Evolutionary conservation across 2,113 vertebrate genomes (phyloP).

Genomic region (Clarias batrachus): DNA sequence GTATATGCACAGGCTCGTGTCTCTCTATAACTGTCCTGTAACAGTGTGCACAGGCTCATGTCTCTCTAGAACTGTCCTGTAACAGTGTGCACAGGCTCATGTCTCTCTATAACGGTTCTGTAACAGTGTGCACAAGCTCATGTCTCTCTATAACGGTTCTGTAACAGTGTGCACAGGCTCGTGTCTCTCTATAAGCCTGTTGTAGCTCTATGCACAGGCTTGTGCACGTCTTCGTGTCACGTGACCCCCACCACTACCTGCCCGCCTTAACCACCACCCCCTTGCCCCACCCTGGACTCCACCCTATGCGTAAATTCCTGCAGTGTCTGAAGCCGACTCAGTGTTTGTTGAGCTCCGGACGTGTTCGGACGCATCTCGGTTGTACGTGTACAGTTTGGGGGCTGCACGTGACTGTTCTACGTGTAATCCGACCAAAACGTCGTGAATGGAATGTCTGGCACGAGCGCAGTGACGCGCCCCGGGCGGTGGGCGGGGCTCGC

Average conservation of each 20-base stretch:
- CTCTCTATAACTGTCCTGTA: no score
- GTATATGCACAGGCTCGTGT: no score
- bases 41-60: background rate
- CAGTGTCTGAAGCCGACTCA: background rate
- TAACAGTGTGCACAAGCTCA: background rate
- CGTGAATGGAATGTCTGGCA: constrained; percentile 26
- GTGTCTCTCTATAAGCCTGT: background rate
- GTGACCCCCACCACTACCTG: background rate
- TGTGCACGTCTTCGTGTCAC: background rate
- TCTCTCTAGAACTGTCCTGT: background rate
- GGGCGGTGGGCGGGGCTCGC: constrained; percentile 63
- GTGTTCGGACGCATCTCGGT: background rate
- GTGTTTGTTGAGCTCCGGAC: background rate
- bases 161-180: no score
- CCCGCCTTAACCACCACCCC: background rate
- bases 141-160: no score
- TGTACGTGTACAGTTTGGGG: background rate
- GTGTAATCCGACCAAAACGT: constrained; percentile 36
- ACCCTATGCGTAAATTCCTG: background rate
- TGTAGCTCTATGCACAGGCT: background rate
- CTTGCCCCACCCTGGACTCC: background rate
- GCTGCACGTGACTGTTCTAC: background rate
- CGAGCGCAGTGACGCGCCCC: constrained; percentile 34
- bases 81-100: background rate
- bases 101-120: no score